Conservation (phyloP, 2,113 vertebrate genomes). For the Petrocephalus microphthalmus region DNA sequence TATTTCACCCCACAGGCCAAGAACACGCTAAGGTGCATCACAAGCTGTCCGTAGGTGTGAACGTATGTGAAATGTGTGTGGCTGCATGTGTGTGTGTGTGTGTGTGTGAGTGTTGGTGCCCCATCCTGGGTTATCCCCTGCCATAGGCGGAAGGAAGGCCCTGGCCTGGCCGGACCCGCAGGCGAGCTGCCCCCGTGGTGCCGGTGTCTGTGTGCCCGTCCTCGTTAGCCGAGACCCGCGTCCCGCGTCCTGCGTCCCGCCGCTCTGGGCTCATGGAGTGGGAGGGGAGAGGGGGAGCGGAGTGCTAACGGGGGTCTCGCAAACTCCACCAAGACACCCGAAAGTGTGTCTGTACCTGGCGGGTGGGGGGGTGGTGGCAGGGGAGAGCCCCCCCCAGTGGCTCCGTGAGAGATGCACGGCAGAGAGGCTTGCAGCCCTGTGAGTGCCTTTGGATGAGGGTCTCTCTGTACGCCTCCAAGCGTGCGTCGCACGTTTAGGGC, state of each 20-base stretch:
- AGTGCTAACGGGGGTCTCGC: slow-evolving; percentile 47
- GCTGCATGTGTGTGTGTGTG: too few species aligned
- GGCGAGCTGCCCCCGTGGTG: neutral
- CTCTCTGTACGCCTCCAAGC: slow-evolving; percentile 32
- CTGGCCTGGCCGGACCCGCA: neutral
- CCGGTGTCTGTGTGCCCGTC: neutral
- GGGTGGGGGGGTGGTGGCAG: slow-evolving; percentile 55
- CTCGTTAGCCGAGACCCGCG: neutral
- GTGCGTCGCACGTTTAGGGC: neutral
- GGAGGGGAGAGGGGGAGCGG: neutral
- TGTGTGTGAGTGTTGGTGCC: neutral
- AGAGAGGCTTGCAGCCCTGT: slow-evolving; percentile 55
- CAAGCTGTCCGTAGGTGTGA: neutral
- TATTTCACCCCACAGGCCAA: neutral
- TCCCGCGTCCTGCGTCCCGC: neutral
- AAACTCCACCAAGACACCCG: slow-evolving; percentile 56
- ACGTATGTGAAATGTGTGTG: neutral
- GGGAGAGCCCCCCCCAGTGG: slow-evolving; percentile 33
- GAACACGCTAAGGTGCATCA: neutral
- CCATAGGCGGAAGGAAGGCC: too few species aligned
- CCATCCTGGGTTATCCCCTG: neutral
- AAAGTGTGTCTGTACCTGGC: slow-evolving; percentile 66
- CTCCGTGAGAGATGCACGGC: slow-evolving; percentile 47
- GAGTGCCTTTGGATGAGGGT: slow-evolving; percentile 28
- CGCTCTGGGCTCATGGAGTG: neutral